Base-by-base conservation (phyloP, 2,113 vertebrate species). In the Poicephalus gulielmi region DNA sequence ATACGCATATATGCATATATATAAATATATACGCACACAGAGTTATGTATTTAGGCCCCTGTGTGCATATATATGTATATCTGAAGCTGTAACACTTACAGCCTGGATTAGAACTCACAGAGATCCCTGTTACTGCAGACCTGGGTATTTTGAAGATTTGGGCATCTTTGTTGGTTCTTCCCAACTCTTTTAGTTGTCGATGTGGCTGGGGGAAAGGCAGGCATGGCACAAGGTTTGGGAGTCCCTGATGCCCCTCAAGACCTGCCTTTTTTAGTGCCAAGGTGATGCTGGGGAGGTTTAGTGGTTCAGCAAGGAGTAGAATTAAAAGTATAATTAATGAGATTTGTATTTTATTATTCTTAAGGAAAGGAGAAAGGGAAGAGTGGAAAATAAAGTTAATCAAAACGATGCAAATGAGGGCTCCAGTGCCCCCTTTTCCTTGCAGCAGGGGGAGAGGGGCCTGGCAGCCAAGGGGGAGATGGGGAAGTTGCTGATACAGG, bases 381-480 rank as follows among this genome's bases (percentile, higher is more conserved):
- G 50, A 47, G n/a, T 50, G 50, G 50, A 63, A 81, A 74, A 84
- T 23, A 4, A 27, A 73, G 11, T 44, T 37, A 60, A 80, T 50
- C 28, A 50, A 35, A 49, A 23, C 6, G 18, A 8, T 60, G 10
- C 14, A 50, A 76, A 39, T 9, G 23, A 30, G 22, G 78, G 53
- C 37, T 39, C 14, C 59, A 22, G 7, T 39, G 27, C 17, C 59
- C 24, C 28, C 31, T 28, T 41, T 59, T 43, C 53, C 44, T 90
- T 4, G 5, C 15, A 20, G 67, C 2, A 3, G 20, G 20, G 35
- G 31, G 39, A 70, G 17, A 74, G 49, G 76, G 68, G 44, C 9
- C 25, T 17, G 46, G 12, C 2, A 7, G 35, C 17, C 3, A 22
- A 9, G 30, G 31, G 12, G 7, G 3, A 1, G 4, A 24, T 1